Percentiles rank a stretch among this genome's conserved stretches.
phyloP scores from a whole-genome alignment of 2,113 vertebrate species.

The Mustelus asterias region DNA sequence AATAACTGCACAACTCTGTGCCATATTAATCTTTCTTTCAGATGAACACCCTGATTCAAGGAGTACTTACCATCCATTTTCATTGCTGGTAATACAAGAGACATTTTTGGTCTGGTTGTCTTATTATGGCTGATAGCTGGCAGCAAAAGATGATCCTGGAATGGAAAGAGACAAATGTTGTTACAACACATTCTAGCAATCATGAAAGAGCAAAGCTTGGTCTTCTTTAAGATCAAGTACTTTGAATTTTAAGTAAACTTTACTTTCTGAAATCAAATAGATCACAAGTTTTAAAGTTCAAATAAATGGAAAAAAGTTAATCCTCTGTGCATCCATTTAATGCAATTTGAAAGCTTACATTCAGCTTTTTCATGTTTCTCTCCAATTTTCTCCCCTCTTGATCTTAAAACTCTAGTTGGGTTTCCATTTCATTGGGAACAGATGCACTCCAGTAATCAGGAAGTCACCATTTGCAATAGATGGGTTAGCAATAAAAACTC shows the following conservation, averaged over 20 bases:
- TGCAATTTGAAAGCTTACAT: background rate
- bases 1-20: background rate
- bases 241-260: background rate
- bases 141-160: constrained; percentile 87
- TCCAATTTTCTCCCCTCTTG: background rate
- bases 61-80: constrained; percentile 79
- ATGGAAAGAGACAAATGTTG: constrained; percentile 43
- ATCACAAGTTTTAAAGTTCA: background rate
- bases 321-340: background rate
- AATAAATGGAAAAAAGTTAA: background rate
- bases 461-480: background rate
- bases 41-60: background rate
- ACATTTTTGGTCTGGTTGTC: constrained; percentile 92
- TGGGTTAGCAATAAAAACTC: background rate
- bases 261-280: background rate
- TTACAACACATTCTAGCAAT: background rate
- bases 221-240: background rate
- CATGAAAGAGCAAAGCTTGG: background rate
- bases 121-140: constrained; percentile 92
- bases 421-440: background rate
- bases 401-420: background rate
- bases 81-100: constrained; percentile 84
- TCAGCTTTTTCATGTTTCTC: background rate
- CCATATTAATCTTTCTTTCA: background rate
- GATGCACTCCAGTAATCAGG: background rate